Evolutionary conservation across 1,140 invertebrate genomes (phyloP), one percentile per base, ranked within the genome.

Genomic region (Drosophila ohnishii): DNA sequence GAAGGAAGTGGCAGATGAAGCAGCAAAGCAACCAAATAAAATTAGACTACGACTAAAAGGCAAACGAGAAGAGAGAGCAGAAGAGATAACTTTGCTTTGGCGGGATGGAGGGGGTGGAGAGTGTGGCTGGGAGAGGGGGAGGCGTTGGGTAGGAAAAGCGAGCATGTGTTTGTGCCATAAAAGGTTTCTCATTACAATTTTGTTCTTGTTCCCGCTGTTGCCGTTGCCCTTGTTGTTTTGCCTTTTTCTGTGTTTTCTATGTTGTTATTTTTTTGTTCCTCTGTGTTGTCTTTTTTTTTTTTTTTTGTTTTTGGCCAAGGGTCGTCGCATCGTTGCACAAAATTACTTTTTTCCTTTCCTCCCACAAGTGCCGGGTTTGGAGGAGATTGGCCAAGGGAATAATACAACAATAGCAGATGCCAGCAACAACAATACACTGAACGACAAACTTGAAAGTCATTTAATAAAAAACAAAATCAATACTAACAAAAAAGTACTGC

Each of bases 151-250:
- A 22, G 60, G 57, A 63, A 86, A 85, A 81, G 82, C 75, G 70
- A 82, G 82, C 82, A 85, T 85, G 82, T 86, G 82, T 82, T 82
- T 75, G 82, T 64, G 66, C 83, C 83, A 86, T 82, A 86, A 86
- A 86, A 86, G 82, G 82, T 86, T 86, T 86, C 82, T 82, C 82
- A 86, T 86, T 86, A 86, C 82, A 86, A 71, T 69, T 53, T 75
- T 65, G 39, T 65, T 74, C 34, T 74, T 47, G 56, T 72, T 73
- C 47, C 66, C 56, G 56, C 48, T 73, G 57, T 76, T 85, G 69
- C 50, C 50, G 48, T 11, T 51, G 48, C 50, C 19, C 34, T 55
- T 22, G 34, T 53, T 53, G 50, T 53, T 55, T 55, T 25, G 51
- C 35, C 19, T 84, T 83, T 34, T 73, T 70, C n/a, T 59, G 51